A percentile compares a stretch with the other conserved stretches of the same genome.
Conservation (phyloP, 2,113 vertebrate genomes). For the Rhegmatorhina hoffmannsi region DNA sequence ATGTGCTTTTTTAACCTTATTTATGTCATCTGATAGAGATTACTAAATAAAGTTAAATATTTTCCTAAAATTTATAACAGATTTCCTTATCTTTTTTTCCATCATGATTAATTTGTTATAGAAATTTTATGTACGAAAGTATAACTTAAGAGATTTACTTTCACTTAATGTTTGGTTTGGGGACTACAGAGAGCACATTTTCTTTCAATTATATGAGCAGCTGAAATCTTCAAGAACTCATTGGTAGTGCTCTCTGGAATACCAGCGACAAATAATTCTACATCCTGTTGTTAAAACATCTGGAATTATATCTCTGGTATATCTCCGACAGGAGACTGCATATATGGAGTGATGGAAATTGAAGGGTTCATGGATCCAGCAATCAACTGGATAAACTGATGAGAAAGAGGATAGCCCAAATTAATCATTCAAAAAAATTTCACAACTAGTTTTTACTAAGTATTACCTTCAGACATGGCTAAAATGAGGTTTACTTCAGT, state of each 20-base stretch:
- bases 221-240: background rate
- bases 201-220: background rate
- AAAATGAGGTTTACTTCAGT: background rate
- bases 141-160: background rate
- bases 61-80: background rate
- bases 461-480: background rate
- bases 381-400: background rate
- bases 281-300: background rate
- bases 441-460: background rate
- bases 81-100: background rate
- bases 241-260: background rate
- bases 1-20: background rate
- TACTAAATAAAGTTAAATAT: background rate
- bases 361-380: background rate
- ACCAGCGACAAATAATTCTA: background rate
- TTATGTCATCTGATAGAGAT: background rate
- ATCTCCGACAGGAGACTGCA: background rate
- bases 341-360: background rate
- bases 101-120: background rate
- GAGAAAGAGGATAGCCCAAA: background rate
- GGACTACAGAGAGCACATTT: background rate
- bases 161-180: background rate
- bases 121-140: background rate
- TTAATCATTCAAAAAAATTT: background rate
- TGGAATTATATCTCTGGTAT: background rate